Evolutionary conservation across 2,797 vertebrate species (phyloP), one percentile per base, ranked within the genome.

Genomic region (Falco naumanni): DNA sequence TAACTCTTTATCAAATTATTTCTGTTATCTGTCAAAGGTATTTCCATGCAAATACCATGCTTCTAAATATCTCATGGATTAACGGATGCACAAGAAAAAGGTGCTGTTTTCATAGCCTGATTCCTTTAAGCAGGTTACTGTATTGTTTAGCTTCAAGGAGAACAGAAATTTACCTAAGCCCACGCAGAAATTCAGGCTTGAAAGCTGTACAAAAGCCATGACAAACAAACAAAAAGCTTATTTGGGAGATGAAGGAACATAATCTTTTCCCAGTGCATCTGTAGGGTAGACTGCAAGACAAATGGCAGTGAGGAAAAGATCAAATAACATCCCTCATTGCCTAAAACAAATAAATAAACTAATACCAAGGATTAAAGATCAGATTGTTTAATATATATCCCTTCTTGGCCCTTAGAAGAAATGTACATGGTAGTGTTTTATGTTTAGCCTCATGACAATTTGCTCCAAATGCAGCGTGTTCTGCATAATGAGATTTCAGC

Each of bases 291-390:
- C 47, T 71, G 33, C 48, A 95, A 96, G 86, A 94, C 50, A 84
- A 83, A 91, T 37, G 56, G 64, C 86, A 78, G 47, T 20, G 68
- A 95, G 53, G n/a, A 79, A 84, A 75, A 95, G 89, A 95, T 91
- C 84, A 89, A 92, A 68, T 89, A 72, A 68, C 81, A 86, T 53
- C 75, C 64, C n/a, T 77, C 78, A 37, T 79, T 77, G 41, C 47
- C 65, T 84, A 89, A 94, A 92, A 96, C 69, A 96, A 96, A 96
- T 69, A 96, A 90, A 92, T 84, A 88, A 84, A 48, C 56, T 90
- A 96, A 88, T 68, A 80, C 70, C 78, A 89, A 89, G 82, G 81
- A 94, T 86, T 90, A 94, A 60, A 68, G 70, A 63, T 80, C 54
- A 75, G 22, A 56, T 34, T 90, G 43, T 83, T 89, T 84, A 78